Percentiles rank a stretch among this genome's conserved stretches.
Conservation (phyloP, 2,888 invertebrate genomes). For the Drosophila melanosoma region DNA sequence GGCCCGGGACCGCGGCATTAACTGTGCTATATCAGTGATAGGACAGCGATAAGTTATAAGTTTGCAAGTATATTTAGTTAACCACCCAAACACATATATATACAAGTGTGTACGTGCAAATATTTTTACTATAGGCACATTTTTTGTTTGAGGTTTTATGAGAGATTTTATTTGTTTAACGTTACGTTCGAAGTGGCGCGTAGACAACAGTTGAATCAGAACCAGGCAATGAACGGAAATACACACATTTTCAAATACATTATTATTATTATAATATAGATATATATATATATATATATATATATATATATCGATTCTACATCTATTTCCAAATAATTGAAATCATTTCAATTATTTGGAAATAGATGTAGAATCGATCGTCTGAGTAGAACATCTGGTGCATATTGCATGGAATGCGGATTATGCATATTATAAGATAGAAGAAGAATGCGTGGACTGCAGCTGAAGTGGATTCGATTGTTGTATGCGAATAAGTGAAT, state of each 20-base stretch:
- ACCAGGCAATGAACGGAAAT: neutral
- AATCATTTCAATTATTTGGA: slow-evolving; percentile 10
- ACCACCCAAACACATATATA: neutral
- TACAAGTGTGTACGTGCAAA: neutral
- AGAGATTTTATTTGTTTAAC: slow-evolving; percentile 16
- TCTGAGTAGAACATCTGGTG: slow-evolving; percentile 47
- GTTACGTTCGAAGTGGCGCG: slow-evolving; percentile 51
- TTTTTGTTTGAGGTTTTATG: neutral
- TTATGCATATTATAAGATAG: slow-evolving; percentile 18
- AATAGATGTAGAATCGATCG: slow-evolving; percentile 11
- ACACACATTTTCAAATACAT: neutral
- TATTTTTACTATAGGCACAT: neutral
- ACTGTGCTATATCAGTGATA: slow-evolving; percentile 36
- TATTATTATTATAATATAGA: neutral
- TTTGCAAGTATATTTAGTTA: slow-evolving; percentile 43
- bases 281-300: neutral
- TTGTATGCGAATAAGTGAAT: neutral
- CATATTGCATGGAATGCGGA: slow-evolving; percentile 34
- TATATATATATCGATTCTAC: too few species aligned
- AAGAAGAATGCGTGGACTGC: neutral
- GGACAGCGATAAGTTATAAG: slow-evolving; percentile 51
- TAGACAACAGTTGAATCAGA: slow-evolving; percentile 23
- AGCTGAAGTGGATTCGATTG: neutral
- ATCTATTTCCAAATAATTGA: too few species aligned
- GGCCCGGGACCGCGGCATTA: slow-evolving; percentile 37